Percentiles rank a stretch among this genome's conserved stretches.
Evolutionary conservation across 1,140 invertebrate species (phyloP).

Genomic region (Dufourea novaeangliae): DNA sequence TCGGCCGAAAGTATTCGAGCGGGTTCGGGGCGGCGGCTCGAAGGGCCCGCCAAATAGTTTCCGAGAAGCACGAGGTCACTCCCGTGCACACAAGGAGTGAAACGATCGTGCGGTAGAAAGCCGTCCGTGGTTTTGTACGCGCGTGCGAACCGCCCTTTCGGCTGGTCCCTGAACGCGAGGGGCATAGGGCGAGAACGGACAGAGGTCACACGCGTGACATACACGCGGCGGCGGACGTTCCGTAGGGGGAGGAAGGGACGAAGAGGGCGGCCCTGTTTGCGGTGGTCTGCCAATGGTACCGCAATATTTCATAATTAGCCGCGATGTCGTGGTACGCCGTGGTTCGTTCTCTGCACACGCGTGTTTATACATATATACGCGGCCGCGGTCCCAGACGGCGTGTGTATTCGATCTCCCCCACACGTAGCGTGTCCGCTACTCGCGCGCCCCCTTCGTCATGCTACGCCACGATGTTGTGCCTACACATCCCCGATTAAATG

Average conservation of each 20-base stretch:
- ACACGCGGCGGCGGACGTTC: slow-evolving; percentile 41
- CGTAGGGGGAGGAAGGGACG: not conserved
- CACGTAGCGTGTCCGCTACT: slow-evolving; percentile 46
- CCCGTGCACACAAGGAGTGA: not conserved
- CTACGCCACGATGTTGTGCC: slow-evolving; percentile 73
- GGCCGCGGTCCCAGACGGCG: not conserved
- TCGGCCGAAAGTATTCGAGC: slow-evolving; percentile 26
- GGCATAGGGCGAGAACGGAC: slow-evolving; percentile 23
- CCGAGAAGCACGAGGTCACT: slow-evolving; percentile 23
- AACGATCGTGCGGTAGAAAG: slow-evolving; percentile 4
- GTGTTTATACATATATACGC: slow-evolving; percentile 16
- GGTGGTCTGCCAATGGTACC: slow-evolving; percentile 72
- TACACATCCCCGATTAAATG: slow-evolving; percentile 76
- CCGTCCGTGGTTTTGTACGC: not conserved
- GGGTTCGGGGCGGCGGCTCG: too few species aligned
- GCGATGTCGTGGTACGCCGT: slow-evolving; percentile 58
- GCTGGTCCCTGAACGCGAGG: slow-evolving; percentile 11
- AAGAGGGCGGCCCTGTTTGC: slow-evolving; percentile 13
- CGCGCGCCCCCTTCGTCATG: slow-evolving; percentile 59
- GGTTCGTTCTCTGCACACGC: slow-evolving; percentile 40
- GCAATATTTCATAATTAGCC: slow-evolving; percentile 78
- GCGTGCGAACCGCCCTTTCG: slow-evolving; percentile 36
- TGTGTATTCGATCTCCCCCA: slow-evolving; percentile 1
- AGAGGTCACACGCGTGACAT: slow-evolving; percentile 60
- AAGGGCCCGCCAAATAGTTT: slow-evolving; percentile 25